Percentiles rank a stretch among this genome's conserved stretches.
Evolutionary conservation across 2,888 invertebrate species (phyloP).

Genomic region (Shargacucullia verbasci): DNA sequence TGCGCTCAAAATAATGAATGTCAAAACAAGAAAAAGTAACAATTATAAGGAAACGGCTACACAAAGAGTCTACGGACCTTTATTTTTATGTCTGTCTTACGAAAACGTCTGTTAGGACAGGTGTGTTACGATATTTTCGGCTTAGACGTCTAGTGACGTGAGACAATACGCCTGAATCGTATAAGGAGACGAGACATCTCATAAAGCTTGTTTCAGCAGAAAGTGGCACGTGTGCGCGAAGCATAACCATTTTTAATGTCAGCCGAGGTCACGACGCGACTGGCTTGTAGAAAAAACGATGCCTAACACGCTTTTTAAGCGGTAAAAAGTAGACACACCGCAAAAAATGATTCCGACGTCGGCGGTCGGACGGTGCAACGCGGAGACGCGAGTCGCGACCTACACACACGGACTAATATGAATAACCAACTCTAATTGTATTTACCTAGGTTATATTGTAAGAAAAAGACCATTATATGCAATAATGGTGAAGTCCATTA

Average conservation of each 20-base stretch:
- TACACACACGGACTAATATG: constrained; percentile 46
- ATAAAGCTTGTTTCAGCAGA: constrained; percentile 54
- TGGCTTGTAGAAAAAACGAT: constrained; percentile 76
- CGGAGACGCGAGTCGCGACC: constrained; percentile 44
- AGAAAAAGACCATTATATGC: constrained; percentile 9
- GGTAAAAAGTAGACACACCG: constrained; percentile 77
- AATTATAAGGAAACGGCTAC: constrained; percentile 36
- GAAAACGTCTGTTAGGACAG: constrained; percentile 40
- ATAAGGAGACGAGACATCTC: constrained; percentile 47
- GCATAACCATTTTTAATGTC: constrained; percentile 82
- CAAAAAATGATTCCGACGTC: constrained; percentile 80
- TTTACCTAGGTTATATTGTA: constrained; percentile 49
- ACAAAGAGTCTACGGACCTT: constrained; percentile 34
- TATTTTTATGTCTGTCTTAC: constrained; percentile 44
- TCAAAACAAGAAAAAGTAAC: constrained; percentile 37
- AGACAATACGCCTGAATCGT: constrained; percentile 37
- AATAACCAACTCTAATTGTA: constrained; percentile 33
- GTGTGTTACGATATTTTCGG: constrained; percentile 44
- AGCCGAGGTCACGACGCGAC: constrained; percentile 83
- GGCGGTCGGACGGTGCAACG: constrained; percentile 44
- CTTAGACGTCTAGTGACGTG: constrained; percentile 31
- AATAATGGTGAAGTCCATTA: constrained; percentile 11
- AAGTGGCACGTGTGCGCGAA: constrained; percentile 72
- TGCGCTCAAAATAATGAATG: constrained; percentile 44
- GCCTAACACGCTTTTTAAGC: constrained; percentile 76